Evolutionary conservation across 1,140 invertebrate species (phyloP).

Genomic region (Panagrolaimus sp.): DNA sequence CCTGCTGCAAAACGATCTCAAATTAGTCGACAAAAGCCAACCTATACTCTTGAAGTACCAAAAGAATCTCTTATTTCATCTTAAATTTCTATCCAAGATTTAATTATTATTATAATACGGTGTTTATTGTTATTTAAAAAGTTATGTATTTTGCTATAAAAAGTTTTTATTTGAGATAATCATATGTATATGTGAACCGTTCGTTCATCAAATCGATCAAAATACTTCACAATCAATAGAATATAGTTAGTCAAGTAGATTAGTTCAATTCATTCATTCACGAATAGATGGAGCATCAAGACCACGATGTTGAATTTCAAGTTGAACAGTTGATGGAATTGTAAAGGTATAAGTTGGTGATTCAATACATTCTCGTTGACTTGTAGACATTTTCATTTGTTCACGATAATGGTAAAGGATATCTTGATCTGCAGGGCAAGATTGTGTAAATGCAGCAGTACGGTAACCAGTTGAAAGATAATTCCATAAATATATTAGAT

Average conservation of each 20-base stretch:
- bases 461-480: constrained; percentile 65
- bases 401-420: constrained; percentile 58
- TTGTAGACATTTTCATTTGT: constrained; percentile 51
- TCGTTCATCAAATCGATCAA: too few species aligned
- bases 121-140: too few species aligned
- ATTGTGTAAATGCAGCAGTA: constrained; percentile 63
- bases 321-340: constrained; percentile 40
- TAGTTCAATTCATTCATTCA: too few species aligned
- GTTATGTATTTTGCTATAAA: too few species aligned
- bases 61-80: neutral
- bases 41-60: neutral
- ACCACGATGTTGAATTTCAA: constrained; percentile 39
- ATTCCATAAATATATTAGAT: constrained; percentile 64
- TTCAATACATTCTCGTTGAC: constrained; percentile 55
- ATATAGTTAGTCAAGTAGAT: too few species aligned
- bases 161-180: too few species aligned
- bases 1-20: constrained; percentile 1
- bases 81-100: too few species aligned
- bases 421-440: constrained; percentile 66
- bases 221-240: too few species aligned
- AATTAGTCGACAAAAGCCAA: constrained; percentile 3
- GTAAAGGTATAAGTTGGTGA: constrained; percentile 53
- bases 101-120: too few species aligned
- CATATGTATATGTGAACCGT: too few species aligned
- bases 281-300: too few species aligned